A percentile compares a stretch with the other conserved stretches of the same genome.
These are phyloP conservation scores for Sphecodes monilicornis DNA, from an alignment of 2,888 invertebrate species.

Conservation along the genomic window DNA sequence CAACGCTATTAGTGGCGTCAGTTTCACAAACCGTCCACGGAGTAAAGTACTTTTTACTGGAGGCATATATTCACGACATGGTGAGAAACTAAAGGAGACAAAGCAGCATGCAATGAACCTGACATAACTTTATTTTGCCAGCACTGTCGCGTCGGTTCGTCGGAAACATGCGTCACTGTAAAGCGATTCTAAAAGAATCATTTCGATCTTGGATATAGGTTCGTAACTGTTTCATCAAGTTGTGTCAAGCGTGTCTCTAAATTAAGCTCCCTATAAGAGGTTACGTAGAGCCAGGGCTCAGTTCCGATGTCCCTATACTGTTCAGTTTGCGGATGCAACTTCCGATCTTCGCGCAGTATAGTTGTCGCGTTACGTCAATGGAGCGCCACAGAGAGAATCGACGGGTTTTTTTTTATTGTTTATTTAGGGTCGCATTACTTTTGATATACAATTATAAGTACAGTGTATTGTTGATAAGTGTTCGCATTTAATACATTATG, in stretches of 20 bases:
- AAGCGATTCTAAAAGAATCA: neutral
- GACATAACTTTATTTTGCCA: neutral
- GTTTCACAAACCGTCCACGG: too few species aligned
- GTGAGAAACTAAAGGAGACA: neutral
- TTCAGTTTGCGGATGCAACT: neutral
- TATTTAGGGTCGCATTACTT: too few species aligned
- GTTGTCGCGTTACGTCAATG: constrained; percentile 30
- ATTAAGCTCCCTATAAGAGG: too few species aligned
- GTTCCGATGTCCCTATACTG: too few species aligned
- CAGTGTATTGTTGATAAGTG: too few species aligned
- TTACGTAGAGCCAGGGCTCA: too few species aligned
- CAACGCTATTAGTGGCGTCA: too few species aligned
- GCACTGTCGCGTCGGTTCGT: neutral
- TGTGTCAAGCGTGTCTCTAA: neutral
- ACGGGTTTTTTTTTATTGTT: too few species aligned
- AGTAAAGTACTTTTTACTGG: neutral
- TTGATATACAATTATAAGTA: too few species aligned
- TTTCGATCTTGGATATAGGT: neutral
- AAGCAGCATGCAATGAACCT: neutral
- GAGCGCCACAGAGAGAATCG: constrained; percentile 28
- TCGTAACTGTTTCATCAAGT: neutral
- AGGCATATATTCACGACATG: neutral
- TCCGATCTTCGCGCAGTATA: neutral
- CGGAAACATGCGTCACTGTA: neutral
- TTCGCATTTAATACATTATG: too few species aligned